Evolutionary conservation across 2,113 vertebrate genomes (phyloP), one percentile per base, ranked within the genome.

Genomic region (Nipponia nippon): DNA sequence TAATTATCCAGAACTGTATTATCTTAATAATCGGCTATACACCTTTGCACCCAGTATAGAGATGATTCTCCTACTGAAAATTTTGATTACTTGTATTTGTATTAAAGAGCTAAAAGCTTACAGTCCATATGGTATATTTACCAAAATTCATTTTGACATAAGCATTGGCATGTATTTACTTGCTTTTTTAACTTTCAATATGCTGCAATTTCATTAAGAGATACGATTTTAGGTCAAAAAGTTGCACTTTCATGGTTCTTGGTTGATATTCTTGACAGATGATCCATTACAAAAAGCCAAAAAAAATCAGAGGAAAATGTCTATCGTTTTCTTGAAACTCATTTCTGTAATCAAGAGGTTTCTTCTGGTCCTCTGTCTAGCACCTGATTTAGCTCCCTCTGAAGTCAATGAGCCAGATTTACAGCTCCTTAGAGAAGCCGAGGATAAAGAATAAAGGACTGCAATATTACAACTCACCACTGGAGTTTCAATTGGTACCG

Each of bases 401-500:
- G 29, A 92, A 71, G 55, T 26, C 32, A 95, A 12, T 0, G 6
- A 17, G 32, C 11, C 47, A 61, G 42, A 83, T 21, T 71, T 47
- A 66, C 20, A 89, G n/a, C 27, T 65, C 67, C 76, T 58, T 21
- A 82, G 42, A 75, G 49, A 56, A 93, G 42, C 13, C 1, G 1
- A 47, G 15, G 17, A 46, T 42, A 63, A 52, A 69, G 34, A 53
- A 66, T 11, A 44, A 89, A 61, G 34, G 32, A 67, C 47, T n/a
- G 40, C 26, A 82, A 32, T 29, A 49, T 17, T 16, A 93, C 46
- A 63, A 97, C 99, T 99, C 98, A 99, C 99, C 97, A 98, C 97
- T 67, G 98, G 98, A 66, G 98, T 96, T 91, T 98, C 98, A 80
- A 97, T 98, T 15, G 97, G 97, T 92, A 98, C 97, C 1, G 98